These are phyloP conservation scores for Alligator mississippiensis DNA, from an alignment of 2,113 vertebrate genomes.

Conservation along the genomic window DNA sequence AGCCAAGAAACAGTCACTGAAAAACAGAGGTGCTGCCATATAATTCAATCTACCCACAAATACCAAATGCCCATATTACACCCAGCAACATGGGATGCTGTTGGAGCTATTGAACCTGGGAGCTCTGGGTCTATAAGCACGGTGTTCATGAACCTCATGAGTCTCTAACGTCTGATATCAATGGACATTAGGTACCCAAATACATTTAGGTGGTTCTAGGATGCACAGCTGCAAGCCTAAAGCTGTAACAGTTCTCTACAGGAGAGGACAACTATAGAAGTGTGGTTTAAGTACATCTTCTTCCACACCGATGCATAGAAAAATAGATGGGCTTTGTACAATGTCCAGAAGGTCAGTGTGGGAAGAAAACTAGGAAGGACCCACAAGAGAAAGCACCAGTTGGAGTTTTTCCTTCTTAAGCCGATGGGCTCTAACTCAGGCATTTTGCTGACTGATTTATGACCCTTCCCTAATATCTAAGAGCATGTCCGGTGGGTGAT, in stretches of 20 bases:
- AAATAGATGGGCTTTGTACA: background rate
- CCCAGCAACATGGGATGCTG: background rate
- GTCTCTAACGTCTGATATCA: too few species aligned
- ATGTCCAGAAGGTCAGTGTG: background rate
- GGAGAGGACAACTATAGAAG: background rate
- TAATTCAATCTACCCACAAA: background rate
- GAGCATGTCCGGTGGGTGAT: rapidly evolving
- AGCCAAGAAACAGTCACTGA: background rate
- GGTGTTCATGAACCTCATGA: too few species aligned
- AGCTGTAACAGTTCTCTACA: background rate
- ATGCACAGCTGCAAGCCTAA: too few species aligned
- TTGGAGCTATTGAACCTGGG: background rate
- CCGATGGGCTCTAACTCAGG: too few species aligned
- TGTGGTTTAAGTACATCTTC: too few species aligned
- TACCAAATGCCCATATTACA: background rate
- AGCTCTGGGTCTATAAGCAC: background rate
- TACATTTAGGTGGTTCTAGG: too few species aligned
- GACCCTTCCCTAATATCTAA: background rate
- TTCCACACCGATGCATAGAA: too few species aligned
- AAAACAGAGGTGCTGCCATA: background rate
- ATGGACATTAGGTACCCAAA: too few species aligned
- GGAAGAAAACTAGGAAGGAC: background rate
- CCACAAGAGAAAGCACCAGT: background rate
- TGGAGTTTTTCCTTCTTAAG: too few species aligned
- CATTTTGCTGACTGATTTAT: background rate